A percentile compares a stretch with the other conserved stretches of the same genome.
Conservation (phyloP, 2,888 invertebrate species). For the Homarus gammarus region DNA sequence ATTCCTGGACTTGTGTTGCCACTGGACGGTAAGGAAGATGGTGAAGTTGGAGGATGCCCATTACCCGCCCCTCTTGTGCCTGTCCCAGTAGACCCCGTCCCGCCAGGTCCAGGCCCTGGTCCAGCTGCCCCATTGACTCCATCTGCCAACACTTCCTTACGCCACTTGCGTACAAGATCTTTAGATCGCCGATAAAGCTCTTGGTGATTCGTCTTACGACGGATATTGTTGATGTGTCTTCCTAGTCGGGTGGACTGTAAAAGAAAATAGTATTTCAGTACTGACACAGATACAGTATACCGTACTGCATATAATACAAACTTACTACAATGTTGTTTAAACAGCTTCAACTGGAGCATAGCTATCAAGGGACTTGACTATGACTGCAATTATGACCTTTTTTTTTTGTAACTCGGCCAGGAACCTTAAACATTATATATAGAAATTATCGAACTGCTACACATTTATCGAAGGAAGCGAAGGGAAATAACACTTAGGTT, state of each 20-base stretch:
- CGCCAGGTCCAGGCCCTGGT: constrained; percentile 70
- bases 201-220: constrained; percentile 91
- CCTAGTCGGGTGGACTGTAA: constrained; percentile 95
- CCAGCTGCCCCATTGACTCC: constrained; percentile 76
- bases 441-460: no score
- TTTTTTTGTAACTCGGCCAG: no score
- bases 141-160: constrained; percentile 85
- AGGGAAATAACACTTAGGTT: no score
- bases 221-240: constrained; percentile 93
- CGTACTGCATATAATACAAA: neutral
- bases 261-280: no score
- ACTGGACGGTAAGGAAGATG: constrained; percentile 78
- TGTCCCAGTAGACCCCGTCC: constrained; percentile 57
- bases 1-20: constrained; percentile 77
- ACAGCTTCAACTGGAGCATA: no score
- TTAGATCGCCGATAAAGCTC: constrained; percentile 93
- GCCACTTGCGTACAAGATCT: constrained; percentile 94
- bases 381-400: no score
- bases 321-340: no score
- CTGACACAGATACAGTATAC: neutral
- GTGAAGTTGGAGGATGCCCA: constrained; percentile 64
- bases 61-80: constrained; percentile 58
- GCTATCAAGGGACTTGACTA: no score
- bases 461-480: no score
- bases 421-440: neutral